Evolutionary conservation across 1,140 invertebrate genomes (phyloP).

Genomic region (Drosophila guanche): DNA sequence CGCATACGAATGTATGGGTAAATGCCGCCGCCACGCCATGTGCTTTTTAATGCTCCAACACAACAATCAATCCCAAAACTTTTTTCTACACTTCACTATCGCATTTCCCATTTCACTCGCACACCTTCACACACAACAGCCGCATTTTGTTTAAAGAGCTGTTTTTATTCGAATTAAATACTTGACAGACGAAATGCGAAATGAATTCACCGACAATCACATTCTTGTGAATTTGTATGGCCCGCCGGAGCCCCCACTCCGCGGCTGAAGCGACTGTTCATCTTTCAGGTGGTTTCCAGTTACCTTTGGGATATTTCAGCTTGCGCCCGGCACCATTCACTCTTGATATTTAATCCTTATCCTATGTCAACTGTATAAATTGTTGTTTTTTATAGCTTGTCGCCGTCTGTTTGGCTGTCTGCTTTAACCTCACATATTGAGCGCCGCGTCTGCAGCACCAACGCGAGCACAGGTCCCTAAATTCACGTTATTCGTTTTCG

Average conservation of each 20-base stretch:
- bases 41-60: slow-evolving; percentile 55
- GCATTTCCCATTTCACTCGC: slow-evolving; percentile 38
- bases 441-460: slow-evolving; percentile 68
- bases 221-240: slow-evolving; percentile 26
- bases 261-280: no score
- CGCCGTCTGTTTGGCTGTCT: slow-evolving; percentile 63
- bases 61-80: slow-evolving; percentile 48
- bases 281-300: slow-evolving; percentile 2
- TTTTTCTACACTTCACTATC: slow-evolving; percentile 46
- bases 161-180: slow-evolving; percentile 27
- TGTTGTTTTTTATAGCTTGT: slow-evolving; percentile 30
- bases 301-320: slow-evolving; percentile 46
- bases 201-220: not conserved
- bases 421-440: slow-evolving; percentile 82
- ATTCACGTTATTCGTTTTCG: not conserved
- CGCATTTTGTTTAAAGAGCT: slow-evolving; percentile 64
- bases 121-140: slow-evolving; percentile 6
- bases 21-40: slow-evolving; percentile 51
- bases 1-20: slow-evolving; percentile 21
- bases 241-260: slow-evolving; percentile 21
- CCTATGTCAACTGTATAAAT: slow-evolving; percentile 17
- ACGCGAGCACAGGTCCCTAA: slow-evolving; percentile 36
- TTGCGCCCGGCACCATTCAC: slow-evolving; percentile 3
- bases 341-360: slow-evolving; percentile 7
- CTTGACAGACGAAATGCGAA: slow-evolving; percentile 13